Evolutionary conservation across 2,888 invertebrate species (phyloP), one percentile per base, ranked within the genome.

Genomic region (Drosophila sordidapex): DNA sequence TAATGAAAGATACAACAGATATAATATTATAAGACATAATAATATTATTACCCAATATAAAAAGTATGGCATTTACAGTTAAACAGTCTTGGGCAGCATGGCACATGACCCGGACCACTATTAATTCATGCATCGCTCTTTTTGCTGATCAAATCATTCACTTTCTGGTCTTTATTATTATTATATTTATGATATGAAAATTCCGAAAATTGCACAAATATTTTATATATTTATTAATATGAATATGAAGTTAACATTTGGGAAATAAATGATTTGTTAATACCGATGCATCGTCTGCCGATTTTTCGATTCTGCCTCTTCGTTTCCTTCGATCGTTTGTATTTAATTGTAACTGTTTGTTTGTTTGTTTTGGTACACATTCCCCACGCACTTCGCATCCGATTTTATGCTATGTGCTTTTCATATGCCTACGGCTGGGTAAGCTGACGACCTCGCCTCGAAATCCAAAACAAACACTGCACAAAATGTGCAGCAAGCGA

Each of bases 391-490:
- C 18, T 56, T 40, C 31, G 57, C 21, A 43, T n/a, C 27, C 46
- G 35, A 73, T 71, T 72, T 58, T 52, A 38, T 40, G 46, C 54
- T 57, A 8, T 29, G n/a, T 54, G 54, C 35, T 60, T 60, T 72
- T 29, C 18, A 46, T 43, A 29, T 46, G 51, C n/a, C 33, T 43
- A 58, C 58, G 56, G 70, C 61, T 68, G 21, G 52, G 60, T 29
- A 10, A 10, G 43, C 15, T 60, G 36, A 67, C 81, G 77, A 81
- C 81, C 77, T 81, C 77, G 66, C 56, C 48, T 18, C 43, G 11
- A 64, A 58, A 74, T 36, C 49, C 40, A 70, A 65, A 62, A 54
- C 43, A 61, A 61, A 46, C 31, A 51, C 33, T 40, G 33, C 60
- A 21, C 40, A 53, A 38, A 40, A 49, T 59, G 46, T 46, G 29